Conservation (phyloP, 2,797 vertebrate species). For the Acipenser oxyrinchus region DNA sequence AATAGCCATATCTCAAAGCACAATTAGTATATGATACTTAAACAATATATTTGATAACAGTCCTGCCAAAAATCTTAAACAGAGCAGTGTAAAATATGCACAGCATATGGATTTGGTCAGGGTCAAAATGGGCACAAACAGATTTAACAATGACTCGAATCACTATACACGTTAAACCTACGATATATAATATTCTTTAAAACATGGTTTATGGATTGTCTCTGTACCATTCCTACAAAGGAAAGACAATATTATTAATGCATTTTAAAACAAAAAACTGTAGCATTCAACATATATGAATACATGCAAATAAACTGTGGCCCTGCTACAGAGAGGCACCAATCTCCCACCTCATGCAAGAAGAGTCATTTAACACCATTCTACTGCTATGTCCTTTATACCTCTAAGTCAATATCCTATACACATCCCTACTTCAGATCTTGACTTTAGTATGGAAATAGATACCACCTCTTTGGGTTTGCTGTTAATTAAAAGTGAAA, state of each 20-base stretch:
- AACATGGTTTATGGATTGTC: too few relatives aligned
- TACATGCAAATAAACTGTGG: too few relatives aligned
- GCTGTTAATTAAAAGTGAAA: constrained; percentile 67
- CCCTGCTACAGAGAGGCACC: too few relatives aligned
- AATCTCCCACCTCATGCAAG: too few relatives aligned
- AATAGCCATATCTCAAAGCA: background rate
- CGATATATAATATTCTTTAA: too few relatives aligned
- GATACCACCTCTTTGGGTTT: constrained; percentile 8
- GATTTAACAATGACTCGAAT: too few relatives aligned
- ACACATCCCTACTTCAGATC: background rate
- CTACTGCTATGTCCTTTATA: background rate
- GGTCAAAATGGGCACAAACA: background rate
- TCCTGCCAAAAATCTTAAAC: background rate
- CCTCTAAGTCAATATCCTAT: background rate
- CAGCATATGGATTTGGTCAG: background rate
- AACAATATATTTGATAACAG: background rate
- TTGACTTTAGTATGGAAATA: constrained; percentile 2
- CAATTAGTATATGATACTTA: constrained; percentile 1
- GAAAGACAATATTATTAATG: too few relatives aligned
- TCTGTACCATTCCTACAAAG: too few relatives aligned
- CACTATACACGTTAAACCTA: too few relatives aligned
- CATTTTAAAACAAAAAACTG: too few relatives aligned
- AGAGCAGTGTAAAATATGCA: background rate
- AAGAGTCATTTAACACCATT: background rate
- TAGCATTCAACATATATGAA: too few relatives aligned